A percentile compares a stretch with the other conserved stretches of the same genome.
These are phyloP conservation scores for Dendrocincla fuliginosa DNA, from an alignment of 2,797 vertebrate species.

Conservation along the genomic window DNA sequence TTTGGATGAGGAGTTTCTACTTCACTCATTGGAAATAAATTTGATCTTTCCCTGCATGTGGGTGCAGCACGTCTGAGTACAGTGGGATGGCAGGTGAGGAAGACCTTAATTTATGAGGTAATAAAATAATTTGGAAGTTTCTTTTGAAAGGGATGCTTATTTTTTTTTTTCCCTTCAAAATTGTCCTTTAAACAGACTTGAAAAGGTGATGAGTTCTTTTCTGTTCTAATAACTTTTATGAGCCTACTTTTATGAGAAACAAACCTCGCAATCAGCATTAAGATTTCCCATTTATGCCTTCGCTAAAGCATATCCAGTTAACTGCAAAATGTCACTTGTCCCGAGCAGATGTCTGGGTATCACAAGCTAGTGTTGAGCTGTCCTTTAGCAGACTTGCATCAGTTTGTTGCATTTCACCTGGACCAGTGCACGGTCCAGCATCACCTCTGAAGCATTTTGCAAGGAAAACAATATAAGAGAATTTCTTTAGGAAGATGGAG, in stretches of 20 bases:
- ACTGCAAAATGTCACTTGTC: constrained; percentile 12
- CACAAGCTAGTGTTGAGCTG: not conserved
- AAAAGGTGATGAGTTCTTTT: not conserved
- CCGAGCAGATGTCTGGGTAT: not conserved
- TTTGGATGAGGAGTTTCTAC: not conserved
- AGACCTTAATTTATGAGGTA: not conserved
- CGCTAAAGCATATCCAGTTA: constrained; percentile 16
- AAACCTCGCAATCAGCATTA: constrained; percentile 40
- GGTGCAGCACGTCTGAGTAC: not conserved
- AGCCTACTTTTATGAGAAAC: constrained; percentile 21
- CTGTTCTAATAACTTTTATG: constrained; percentile 37
- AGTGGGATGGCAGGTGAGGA: not conserved
- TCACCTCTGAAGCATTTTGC: not conserved
- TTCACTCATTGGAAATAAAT: not conserved
- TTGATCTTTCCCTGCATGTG: not conserved
- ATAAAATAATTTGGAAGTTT: not conserved
- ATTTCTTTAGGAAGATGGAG: not conserved
- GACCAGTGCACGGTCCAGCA: not conserved
- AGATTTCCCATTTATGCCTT: constrained; percentile 23
- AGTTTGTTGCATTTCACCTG: not conserved
- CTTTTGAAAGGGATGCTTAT: not conserved
- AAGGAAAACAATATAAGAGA: not conserved
- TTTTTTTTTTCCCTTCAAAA: not conserved
- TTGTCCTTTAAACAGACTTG: not conserved
- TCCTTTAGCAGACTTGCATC: not conserved